phyloP scores from a whole-genome alignment of 1,140 invertebrate species.

The Paralvinella palmiformis region DNA sequence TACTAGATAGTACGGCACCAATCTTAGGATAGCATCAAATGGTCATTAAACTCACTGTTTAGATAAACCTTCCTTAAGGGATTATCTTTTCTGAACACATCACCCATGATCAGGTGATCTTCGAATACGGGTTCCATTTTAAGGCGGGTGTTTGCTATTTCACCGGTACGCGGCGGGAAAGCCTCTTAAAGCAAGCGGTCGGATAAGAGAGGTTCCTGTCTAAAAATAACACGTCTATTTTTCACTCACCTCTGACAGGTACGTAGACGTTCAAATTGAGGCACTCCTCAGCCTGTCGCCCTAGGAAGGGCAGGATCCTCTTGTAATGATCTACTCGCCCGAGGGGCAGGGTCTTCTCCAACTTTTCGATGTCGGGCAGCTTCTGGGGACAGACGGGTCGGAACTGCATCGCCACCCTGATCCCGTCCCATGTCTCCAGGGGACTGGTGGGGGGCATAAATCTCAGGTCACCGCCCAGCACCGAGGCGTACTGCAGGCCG shows the following conservation, averaged over 20 bases:
- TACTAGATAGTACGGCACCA: too few relatives aligned
- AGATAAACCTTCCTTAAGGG: too few relatives aligned
- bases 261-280: slow-evolving; percentile 25
- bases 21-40: too few relatives aligned
- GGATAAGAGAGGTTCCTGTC: too few relatives aligned
- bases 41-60: too few relatives aligned
- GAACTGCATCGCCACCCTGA: slow-evolving; percentile 6
- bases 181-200: too few relatives aligned
- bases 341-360: slow-evolving; percentile 5
- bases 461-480: slow-evolving; percentile 7
- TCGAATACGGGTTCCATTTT: too few relatives aligned
- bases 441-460: slow-evolving; percentile 19
- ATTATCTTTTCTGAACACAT: too few relatives aligned
- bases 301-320: slow-evolving; percentile 18
- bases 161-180: too few relatives aligned
- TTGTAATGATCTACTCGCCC: slow-evolving; percentile 14
- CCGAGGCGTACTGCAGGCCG: slow-evolving; percentile 19
- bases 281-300: slow-evolving; percentile 23
- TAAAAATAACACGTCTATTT: too few relatives aligned
- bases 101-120: too few relatives aligned
- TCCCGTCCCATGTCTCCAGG: slow-evolving; percentile 11
- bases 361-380: slow-evolving; percentile 5
- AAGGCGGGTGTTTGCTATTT: too few relatives aligned
- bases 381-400: slow-evolving; percentile 18
- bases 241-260: slow-evolving; percentile 38